Evolutionary conservation across 2,888 invertebrate species (phyloP), one percentile per base, ranked within the genome.

Genomic region (Sinohyriopsis cumingii): DNA sequence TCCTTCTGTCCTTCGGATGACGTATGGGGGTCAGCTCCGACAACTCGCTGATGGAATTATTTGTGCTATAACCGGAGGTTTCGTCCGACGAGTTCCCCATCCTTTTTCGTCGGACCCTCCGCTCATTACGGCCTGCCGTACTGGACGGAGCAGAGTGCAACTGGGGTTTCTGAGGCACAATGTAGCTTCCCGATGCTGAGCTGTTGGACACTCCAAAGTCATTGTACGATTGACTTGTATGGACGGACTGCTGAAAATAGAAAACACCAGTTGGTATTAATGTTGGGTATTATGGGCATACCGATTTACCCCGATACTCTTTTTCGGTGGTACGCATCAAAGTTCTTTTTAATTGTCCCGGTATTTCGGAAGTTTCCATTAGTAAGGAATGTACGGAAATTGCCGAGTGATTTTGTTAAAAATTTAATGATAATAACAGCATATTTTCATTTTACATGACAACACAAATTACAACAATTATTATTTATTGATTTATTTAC

Each of bases 51-150:
- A 74, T 68, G 9, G 81, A 79, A 57, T 79, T 80, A 33, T 70
- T 73, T 20, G 77, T 79, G 33, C 77, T 77, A 54, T 82, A 82
- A 55, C 81, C 81, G n/a, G 81, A 82, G 67, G 78, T 70, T 61
- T 71, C 67, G 55, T 67, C 65, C 25, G 74, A 62, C 59, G 62
- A 69, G 20, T 61, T 65, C 24, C 67, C 77, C 19, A 64, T 57
- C 7, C 54, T 28, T 24, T 59, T 63, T 18, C 76, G 70, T 22
- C 71, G 64, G 59, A 67, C 69, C 55, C 76, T 72, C 63, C 74
- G 75, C 54, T 74, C 71, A 55, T 78, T 74, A n/a, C 67, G 68
- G 15, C 75, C 72, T 28, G 71, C 15, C 45, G 68, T 63, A 59
- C 73, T 69, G 5, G 67, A 65, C 12, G 72, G 63, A 7, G 68